Percentiles rank a stretch among this genome's conserved stretches.
Conservation (phyloP, 2,888 invertebrate species). For the Cabera pusaria region DNA sequence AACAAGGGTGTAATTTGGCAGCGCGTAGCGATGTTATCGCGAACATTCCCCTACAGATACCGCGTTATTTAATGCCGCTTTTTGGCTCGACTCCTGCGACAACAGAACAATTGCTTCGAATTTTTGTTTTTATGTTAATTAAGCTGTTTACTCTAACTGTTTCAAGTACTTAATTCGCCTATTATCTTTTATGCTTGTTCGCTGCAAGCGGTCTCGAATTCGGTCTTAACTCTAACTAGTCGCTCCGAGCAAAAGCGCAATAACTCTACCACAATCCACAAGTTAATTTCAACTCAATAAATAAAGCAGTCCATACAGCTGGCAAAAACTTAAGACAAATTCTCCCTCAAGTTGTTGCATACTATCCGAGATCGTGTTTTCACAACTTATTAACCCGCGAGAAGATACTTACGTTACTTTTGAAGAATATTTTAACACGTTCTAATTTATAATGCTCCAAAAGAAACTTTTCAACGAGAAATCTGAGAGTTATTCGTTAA, state of each 20-base stretch:
- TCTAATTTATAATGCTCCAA: slow-evolving; percentile 27
- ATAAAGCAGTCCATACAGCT: not conserved
- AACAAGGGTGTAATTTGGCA: slow-evolving; percentile 79
- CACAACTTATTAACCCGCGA: slow-evolving; percentile 9
- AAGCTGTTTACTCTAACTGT: slow-evolving; percentile 27
- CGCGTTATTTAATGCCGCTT: slow-evolving; percentile 71
- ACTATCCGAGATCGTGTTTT: slow-evolving; percentile 4
- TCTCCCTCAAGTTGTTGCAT: slow-evolving; percentile 3
- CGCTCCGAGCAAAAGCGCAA: too few relatives aligned
- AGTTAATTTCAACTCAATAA: not conserved
- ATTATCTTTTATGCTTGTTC: not conserved
- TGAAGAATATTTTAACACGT: slow-evolving; percentile 15
- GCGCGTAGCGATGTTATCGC: slow-evolving; percentile 70
- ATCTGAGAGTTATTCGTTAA: slow-evolving; percentile 56
- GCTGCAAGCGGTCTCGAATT: slow-evolving; percentile 6
- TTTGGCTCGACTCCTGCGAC: slow-evolving; percentile 61
- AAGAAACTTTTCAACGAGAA: slow-evolving; percentile 50
- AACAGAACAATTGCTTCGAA: slow-evolving; percentile 46
- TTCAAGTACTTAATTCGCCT: slow-evolving; percentile 4
- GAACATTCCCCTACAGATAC: slow-evolving; percentile 73
- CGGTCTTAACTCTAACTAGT: too few relatives aligned
- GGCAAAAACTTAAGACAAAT: not conserved
- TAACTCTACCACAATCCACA: too few relatives aligned
- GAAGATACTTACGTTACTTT: slow-evolving; percentile 9
- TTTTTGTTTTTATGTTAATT: slow-evolving; percentile 48